These are phyloP conservation scores for Oreochromis niloticus DNA, from an alignment of 2,113 vertebrate species.

Conservation along the genomic window DNA sequence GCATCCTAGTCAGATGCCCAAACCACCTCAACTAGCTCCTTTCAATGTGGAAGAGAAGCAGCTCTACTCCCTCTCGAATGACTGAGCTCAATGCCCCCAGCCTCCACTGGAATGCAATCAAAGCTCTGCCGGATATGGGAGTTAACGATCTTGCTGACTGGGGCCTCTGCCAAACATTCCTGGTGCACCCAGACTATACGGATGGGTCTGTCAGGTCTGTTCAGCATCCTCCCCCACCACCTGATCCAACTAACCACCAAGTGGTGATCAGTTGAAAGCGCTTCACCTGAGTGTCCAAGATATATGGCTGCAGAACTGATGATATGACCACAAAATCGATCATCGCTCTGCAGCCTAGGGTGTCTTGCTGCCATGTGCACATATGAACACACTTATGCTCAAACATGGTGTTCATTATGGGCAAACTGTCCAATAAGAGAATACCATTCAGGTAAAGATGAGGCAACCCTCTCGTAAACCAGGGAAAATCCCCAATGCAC, in stretches of 20 bases:
- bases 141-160: not conserved
- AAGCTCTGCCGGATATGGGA: not conserved
- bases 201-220: not conserved
- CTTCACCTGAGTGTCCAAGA: not conserved
- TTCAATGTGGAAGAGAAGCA: not conserved
- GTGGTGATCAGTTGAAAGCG: not conserved
- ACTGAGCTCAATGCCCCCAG: not conserved
- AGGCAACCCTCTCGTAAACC: not conserved
- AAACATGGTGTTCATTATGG: not conserved
- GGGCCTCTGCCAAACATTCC: not conserved
- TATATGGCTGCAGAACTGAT: not conserved
- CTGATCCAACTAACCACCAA: not conserved
- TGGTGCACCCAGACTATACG: rapidly evolving
- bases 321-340: not conserved
- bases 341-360: not conserved
- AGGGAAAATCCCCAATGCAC: rapidly evolving
- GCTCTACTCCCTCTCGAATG: not conserved
- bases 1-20: not conserved
- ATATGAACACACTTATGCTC: not conserved
- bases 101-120: not conserved
- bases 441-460: not conserved
- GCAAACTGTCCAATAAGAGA: not conserved
- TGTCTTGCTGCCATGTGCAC: not conserved
- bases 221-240: not conserved
- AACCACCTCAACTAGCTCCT: not conserved